Percentiles rank a stretch among this genome's conserved stretches.
Evolutionary conservation across 2,797 vertebrate species (phyloP).

Genomic region (Pseudomugil tenellus): DNA sequence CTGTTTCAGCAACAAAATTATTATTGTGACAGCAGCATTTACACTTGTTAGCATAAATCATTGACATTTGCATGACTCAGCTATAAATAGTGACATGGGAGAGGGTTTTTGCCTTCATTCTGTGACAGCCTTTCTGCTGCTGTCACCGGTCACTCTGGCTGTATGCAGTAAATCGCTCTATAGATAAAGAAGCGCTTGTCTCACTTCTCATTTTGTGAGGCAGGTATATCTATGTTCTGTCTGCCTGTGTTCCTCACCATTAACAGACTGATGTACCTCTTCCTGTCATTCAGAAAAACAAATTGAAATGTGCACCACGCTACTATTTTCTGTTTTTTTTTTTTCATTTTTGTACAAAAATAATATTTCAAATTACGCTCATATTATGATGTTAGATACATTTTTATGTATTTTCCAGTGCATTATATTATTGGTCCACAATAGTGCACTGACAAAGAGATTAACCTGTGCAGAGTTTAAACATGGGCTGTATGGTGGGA

Average conservation of each 20-base stretch:
- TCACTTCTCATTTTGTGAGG: constrained; percentile 33
- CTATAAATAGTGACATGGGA: constrained; percentile 72
- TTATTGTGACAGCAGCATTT: constrained; percentile 74
- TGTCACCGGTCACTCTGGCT: constrained; percentile 45
- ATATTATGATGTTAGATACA: not conserved
- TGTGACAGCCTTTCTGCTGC: constrained; percentile 59
- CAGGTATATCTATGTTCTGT: constrained; percentile 20
- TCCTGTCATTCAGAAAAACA: not conserved
- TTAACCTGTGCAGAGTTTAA: not conserved
- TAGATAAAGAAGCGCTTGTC: constrained; percentile 40
- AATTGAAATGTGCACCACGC: not conserved
- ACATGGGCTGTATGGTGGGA: too few species aligned
- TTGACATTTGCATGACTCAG: constrained; percentile 67
- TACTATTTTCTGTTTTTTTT: not conserved
- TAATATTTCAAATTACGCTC: not conserved
- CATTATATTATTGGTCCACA: not conserved
- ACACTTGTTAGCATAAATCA: constrained; percentile 79
- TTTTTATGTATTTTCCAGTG: not conserved
- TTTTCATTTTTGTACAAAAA: too few species aligned
- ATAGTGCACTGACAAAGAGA: not conserved
- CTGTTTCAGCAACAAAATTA: constrained; percentile 69
- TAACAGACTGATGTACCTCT: not conserved
- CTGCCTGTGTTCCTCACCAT: not conserved
- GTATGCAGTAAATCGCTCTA: constrained; percentile 21
- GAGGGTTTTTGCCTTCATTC: constrained; percentile 53